Evolutionary conservation across 2,113 vertebrate species (phyloP).

Genomic region (Halcyon senegalensis): DNA sequence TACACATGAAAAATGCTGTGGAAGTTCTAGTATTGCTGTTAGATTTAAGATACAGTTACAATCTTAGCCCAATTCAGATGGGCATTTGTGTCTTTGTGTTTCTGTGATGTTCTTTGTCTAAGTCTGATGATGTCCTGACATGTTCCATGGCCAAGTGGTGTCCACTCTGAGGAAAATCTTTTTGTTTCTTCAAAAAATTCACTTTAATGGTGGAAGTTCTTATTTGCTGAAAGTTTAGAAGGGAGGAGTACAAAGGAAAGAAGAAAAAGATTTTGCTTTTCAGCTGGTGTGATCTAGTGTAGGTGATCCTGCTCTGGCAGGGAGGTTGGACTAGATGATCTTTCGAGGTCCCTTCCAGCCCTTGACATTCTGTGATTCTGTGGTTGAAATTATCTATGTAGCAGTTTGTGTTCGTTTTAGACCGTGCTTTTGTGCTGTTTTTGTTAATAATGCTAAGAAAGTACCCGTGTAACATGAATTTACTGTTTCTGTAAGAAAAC

Average conservation of each 20-base stretch:
- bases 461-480: background rate
- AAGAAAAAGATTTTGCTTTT: background rate
- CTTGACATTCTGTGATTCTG: too few relatives aligned
- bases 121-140: rapidly evolving
- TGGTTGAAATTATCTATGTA: background rate
- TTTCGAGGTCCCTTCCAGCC: too few relatives aligned
- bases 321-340: too few relatives aligned
- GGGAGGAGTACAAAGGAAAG: background rate
- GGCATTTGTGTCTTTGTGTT: background rate
- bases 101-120: background rate
- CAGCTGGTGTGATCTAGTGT: too few relatives aligned
- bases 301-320: too few relatives aligned
- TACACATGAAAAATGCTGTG: rapidly evolving
- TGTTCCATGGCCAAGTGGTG: background rate
- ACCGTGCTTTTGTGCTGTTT: background rate
- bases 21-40: background rate
- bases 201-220: background rate
- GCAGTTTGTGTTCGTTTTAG: background rate
- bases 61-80: background rate
- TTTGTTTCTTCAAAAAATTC: too few relatives aligned
- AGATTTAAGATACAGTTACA: background rate
- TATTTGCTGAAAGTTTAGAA: background rate
- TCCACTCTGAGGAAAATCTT: rapidly evolving
- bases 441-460: background rate
- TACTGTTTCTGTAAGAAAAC: background rate